Base-by-base conservation (phyloP, 2,888 invertebrate genomes). In the Ashinkailepas kermadecensis region DNA sequence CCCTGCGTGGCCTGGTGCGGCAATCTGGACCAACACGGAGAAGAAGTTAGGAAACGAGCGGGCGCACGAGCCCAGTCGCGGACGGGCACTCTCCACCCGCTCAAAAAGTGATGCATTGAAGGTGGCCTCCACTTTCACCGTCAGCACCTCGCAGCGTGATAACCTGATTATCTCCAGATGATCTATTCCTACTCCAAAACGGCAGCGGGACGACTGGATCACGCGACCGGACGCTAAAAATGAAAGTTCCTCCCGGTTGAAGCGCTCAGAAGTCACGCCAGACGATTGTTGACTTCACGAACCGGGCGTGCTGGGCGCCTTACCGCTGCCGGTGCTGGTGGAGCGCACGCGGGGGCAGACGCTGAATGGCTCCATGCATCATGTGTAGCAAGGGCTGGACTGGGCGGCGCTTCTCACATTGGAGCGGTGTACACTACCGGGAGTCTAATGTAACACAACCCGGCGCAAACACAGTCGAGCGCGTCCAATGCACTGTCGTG, bases 151-250 rank as follows among this genome's bases (percentile, higher is more conserved):
- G n/a, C 67, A 25, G 67, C 25, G 67, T 25, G 67, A 67, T 67
- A 67, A 67, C 67, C 67, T 67, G 67, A 67, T 67, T 67, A 67
- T 67, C 67, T 67, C n/a, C 25, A 1, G 67, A 67, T 67, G 67
- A 67, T 67, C 67, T 67, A 67, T 67, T n/a, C 25, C 25, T 3
- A 8, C 25, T 25, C 11, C 67, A 67, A 25, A 25, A 67, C 67
- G 67, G 8, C n/a, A 12, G 67, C 25, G 25, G 18, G 67, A 25
- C 11, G 25, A 25, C 13, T 25, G 67, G 25, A 13, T n/a, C 67
- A 67, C 67, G 67, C 67, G 67, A 67, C 25, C 7, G 4, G 67
- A n/a, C 67, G 25, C 25, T 67, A 67, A 67, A 67, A 67, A 67
- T 12, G 67, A 67, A 67, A 67, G 67, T 8, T 13, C 25, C 67